A percentile compares a stretch with the other conserved stretches of the same genome.
phyloP scores from a whole-genome alignment of 1,140 invertebrate genomes.

The Macrobrachium rosenbergii region DNA sequence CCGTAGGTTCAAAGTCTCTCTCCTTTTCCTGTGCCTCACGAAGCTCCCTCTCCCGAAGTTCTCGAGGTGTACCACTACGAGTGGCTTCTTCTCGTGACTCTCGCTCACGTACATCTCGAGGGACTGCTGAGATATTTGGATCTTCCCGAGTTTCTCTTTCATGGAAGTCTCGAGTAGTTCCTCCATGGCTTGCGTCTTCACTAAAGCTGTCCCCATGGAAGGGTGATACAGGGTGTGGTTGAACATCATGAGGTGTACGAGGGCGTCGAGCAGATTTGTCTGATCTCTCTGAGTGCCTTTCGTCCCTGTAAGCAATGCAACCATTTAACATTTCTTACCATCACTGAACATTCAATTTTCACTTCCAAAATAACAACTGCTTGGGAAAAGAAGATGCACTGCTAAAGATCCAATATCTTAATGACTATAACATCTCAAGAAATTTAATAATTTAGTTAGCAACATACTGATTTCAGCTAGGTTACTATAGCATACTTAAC shows the following conservation, averaged over 20 bases:
- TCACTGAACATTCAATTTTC: not conserved
- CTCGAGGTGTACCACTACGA: not conserved
- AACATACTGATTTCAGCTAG: no score
- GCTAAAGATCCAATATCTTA: no score
- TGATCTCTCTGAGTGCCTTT: slow-evolving; percentile 38
- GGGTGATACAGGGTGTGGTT: not conserved
- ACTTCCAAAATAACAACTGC: no score
- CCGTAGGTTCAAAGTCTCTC: slow-evolving; percentile 54
- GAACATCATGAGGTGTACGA: slow-evolving; percentile 34
- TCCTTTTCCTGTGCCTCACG: slow-evolving; percentile 27
- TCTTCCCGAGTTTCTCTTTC: slow-evolving; percentile 49
- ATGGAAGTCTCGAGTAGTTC: slow-evolving; percentile 18
- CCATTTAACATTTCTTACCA: not conserved
- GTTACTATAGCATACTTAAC: no score
- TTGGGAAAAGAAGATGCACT: no score
- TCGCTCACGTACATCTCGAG: slow-evolving; percentile 47
- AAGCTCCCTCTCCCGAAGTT: not conserved
- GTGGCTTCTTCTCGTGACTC: slow-evolving; percentile 21
- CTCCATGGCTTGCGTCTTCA: slow-evolving; percentile 11
- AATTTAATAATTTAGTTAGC: no score
- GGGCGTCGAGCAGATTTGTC: slow-evolving; percentile 40
- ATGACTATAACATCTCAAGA: no score
- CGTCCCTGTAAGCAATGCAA: slow-evolving; percentile 28
- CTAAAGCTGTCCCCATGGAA: slow-evolving; percentile 50
- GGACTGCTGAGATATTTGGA: not conserved